Evolutionary conservation across 2,113 vertebrate genomes (phyloP).

Genomic region (Aleadryas rufinucha): DNA sequence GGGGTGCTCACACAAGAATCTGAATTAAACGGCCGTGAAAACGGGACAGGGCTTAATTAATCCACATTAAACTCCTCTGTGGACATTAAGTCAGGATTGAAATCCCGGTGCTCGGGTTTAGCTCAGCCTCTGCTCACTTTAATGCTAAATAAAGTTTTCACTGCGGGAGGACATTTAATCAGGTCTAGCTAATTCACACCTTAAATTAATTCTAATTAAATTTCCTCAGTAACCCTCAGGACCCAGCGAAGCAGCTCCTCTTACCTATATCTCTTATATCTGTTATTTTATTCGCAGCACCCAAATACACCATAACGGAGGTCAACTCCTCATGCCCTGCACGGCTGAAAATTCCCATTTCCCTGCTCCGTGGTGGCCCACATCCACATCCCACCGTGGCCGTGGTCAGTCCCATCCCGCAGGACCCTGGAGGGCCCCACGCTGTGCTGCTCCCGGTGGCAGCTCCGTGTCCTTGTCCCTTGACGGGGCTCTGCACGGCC

Average conservation of each 20-base stretch:
- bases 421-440: not conserved
- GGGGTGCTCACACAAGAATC: not conserved
- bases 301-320: accelerated
- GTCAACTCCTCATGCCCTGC: accelerated
- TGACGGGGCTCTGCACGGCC: accelerated
- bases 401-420: accelerated
- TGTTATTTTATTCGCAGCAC: not conserved
- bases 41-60: not conserved
- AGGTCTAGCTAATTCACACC: not conserved
- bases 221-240: not conserved
- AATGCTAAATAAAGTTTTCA: not conserved
- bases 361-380: accelerated
- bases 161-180: not conserved
- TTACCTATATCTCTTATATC: not conserved
- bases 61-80: not conserved
- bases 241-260: accelerated
- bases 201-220: not conserved
- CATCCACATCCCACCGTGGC: not conserved
- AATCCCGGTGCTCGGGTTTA: not conserved
- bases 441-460: accelerated
- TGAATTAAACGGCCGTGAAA: accelerated
- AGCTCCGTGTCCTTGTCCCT: not conserved
- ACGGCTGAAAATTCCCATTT: not conserved
- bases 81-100: not conserved
- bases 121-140: not conserved